Percentiles rank a stretch among this genome's conserved stretches.
Conservation (phyloP, 2,888 invertebrate species). For the Ecliptopera silaceata region DNA sequence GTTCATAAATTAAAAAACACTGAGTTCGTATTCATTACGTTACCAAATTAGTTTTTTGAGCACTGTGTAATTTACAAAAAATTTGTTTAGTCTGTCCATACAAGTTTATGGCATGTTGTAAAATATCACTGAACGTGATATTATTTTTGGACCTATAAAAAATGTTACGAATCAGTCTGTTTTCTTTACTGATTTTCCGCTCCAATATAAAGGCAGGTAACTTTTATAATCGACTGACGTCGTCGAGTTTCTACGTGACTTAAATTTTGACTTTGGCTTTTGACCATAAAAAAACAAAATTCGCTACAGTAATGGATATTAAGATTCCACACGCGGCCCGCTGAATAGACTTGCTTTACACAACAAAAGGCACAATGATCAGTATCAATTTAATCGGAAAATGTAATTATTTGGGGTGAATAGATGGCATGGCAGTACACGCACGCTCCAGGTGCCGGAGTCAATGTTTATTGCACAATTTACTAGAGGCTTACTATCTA, state of each 20-base stretch:
- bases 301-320: constrained; percentile 56
- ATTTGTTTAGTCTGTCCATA: neutral
- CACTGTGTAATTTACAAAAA: neutral
- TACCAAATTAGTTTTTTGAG: neutral
- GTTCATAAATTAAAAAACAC: constrained; percentile 17
- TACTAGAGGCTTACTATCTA: constrained; percentile 48
- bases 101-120: neutral
- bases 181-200: constrained; percentile 16
- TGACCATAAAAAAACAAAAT: constrained; percentile 54
- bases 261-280: constrained; percentile 46
- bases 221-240: constrained; percentile 39
- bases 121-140: neutral
- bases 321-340: constrained; percentile 55
- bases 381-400: constrained; percentile 24
- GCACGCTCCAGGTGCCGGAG: constrained; percentile 36
- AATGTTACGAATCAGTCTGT: constrained; percentile 16
- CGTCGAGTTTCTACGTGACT: constrained; percentile 49
- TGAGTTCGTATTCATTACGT: constrained; percentile 1
- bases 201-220: constrained; percentile 28
- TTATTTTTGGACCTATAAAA: neutral
- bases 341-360: constrained; percentile 54
- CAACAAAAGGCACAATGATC: constrained; percentile 49
- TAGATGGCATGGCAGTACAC: constrained; percentile 18
- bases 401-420: constrained; percentile 29
- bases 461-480: constrained; percentile 44